phyloP scores from a whole-genome alignment of 2,113 vertebrate genomes.

The Boulengerochromis microlepis region DNA sequence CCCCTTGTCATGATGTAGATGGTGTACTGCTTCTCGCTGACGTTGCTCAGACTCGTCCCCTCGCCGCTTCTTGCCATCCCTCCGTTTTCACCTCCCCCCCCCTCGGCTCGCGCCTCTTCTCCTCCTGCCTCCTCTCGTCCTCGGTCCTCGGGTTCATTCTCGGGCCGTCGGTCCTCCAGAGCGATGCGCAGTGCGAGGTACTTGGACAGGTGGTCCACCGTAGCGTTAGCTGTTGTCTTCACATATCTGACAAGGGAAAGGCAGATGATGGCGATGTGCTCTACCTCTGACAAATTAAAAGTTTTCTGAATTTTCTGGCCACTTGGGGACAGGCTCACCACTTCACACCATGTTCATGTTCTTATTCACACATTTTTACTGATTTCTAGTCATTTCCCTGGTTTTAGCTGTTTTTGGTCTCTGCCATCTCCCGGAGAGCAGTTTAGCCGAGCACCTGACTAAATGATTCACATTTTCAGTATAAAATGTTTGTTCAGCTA shows the following conservation, averaged over 20 bases:
- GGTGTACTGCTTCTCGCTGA: constrained; percentile 88
- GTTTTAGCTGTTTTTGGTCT: not conserved
- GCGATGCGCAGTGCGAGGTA: constrained; percentile 86
- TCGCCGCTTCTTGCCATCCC: not conserved
- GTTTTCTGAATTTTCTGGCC: not conserved
- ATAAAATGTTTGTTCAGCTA: not conserved
- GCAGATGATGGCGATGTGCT: not conserved
- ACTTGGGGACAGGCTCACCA: not conserved
- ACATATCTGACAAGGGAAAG: constrained; percentile 69
- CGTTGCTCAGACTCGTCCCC: constrained; percentile 22
- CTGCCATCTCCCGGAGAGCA: not conserved
- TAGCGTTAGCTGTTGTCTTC: constrained; percentile 87
- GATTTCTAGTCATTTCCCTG: not conserved
- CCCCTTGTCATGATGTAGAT: constrained; percentile 82
- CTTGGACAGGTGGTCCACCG: constrained; percentile 86
- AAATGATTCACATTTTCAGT: accelerated
- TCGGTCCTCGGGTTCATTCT: not conserved
- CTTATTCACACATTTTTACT: not conserved
- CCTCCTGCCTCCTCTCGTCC: not conserved
- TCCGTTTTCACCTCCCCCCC: not conserved
- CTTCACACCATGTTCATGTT: not conserved
- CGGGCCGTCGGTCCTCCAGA: constrained; percentile 72
- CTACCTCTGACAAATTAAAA: not conserved
- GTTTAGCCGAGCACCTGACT: not conserved
- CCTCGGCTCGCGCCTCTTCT: not conserved